A percentile compares a stretch with the other conserved stretches of the same genome.
phyloP scores from a whole-genome alignment of 2,797 vertebrate species.

The Phataginus tricuspis region DNA sequence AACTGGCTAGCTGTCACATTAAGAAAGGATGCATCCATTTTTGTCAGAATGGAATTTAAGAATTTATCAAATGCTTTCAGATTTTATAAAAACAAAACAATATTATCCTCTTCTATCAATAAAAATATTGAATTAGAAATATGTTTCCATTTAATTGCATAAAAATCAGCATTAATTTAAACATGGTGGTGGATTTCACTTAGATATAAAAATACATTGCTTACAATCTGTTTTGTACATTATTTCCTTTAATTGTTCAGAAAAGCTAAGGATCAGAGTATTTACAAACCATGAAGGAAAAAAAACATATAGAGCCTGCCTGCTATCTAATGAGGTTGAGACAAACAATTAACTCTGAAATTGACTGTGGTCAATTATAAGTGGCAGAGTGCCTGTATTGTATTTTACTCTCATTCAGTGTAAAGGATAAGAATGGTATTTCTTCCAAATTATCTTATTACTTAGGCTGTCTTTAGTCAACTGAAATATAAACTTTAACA shows the following conservation, averaged over 20 bases:
- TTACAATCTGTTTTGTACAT: not conserved
- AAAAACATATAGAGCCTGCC: not conserved
- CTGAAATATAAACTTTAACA: slow-evolving; percentile 24
- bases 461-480: not conserved
- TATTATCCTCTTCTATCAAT: not conserved
- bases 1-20: not conserved
- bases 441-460: slow-evolving; percentile 20
- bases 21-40: not conserved
- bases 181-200: not conserved
- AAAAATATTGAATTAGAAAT: slow-evolving; percentile 9
- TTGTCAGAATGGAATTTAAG: not conserved
- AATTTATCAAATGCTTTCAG: not conserved
- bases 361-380: not conserved
- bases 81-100: not conserved
- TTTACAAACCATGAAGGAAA: not conserved
- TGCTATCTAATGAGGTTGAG: not conserved
- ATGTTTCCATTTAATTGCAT: not conserved
- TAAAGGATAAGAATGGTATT: not conserved
- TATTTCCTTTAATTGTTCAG: not conserved
- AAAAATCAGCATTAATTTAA: not conserved
- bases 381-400: not conserved
- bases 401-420: not conserved
- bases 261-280: not conserved
- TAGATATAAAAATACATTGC: not conserved
- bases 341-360: not conserved